phyloP scores from a whole-genome alignment of 2,113 vertebrate genomes.

The Ibidorhyncha struthersii region DNA sequence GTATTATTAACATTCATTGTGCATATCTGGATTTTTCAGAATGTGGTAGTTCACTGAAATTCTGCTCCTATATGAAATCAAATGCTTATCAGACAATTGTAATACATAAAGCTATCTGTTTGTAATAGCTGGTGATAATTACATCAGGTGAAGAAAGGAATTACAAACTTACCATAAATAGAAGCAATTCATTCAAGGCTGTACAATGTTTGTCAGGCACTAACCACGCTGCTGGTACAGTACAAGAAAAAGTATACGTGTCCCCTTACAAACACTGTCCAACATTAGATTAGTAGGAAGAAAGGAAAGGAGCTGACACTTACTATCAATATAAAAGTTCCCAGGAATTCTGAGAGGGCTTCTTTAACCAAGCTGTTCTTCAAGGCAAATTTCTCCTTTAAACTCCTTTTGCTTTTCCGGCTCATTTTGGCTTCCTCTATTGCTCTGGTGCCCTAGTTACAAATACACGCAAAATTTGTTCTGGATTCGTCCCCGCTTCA shows the following conservation, averaged over 20 bases:
- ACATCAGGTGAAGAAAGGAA: constrained; percentile 15
- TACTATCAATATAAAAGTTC: constrained; percentile 92
- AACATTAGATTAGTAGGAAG: constrained; percentile 40
- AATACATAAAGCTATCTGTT: neutral
- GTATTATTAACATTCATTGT: neutral
- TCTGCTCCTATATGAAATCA: neutral
- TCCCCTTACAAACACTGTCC: constrained; percentile 16
- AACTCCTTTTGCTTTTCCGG: constrained; percentile 67
- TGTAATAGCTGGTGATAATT: neutral
- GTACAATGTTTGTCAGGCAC: constrained; percentile 6
- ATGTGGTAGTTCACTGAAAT: neutral
- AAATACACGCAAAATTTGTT: constrained; percentile 44
- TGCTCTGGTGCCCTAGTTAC: constrained; percentile 47
- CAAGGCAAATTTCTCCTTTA: constrained; percentile 83
- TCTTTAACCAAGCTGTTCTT: constrained; percentile 86
- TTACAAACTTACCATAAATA: constrained; percentile 26
- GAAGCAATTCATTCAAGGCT: constrained; percentile 17
- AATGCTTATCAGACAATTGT: neutral
- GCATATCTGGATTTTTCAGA: neutral
- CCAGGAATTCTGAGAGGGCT: constrained; percentile 91
- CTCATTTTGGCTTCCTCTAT: constrained; percentile 76
- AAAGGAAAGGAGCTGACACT: constrained; percentile 79
- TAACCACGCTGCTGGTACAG: constrained; percentile 1
- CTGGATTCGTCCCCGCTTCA: constrained; percentile 20
- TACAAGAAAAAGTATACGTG: neutral